Evolutionary conservation across 2,888 invertebrate genomes (phyloP).

Genomic region (Eupithecia centaureata): DNA sequence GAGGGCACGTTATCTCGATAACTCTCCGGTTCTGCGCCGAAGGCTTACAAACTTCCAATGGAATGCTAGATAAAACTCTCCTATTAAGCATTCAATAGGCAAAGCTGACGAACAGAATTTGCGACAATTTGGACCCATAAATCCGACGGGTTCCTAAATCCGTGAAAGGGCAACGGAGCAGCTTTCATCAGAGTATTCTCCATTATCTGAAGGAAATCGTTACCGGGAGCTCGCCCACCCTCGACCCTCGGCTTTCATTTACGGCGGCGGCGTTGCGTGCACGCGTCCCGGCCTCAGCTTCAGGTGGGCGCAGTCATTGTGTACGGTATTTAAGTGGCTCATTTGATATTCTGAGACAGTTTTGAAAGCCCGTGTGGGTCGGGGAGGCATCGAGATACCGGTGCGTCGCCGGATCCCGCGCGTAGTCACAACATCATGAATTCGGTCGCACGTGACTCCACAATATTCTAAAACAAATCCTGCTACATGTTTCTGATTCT

Average conservation of each 20-base stretch:
- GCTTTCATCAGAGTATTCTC: slow-evolving; percentile 82
- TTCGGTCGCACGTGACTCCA: slow-evolving; percentile 57
- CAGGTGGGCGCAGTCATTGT: slow-evolving; percentile 82
- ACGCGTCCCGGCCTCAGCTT: slow-evolving; percentile 79
- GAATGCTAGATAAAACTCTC: slow-evolving; percentile 53
- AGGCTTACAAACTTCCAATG: slow-evolving; percentile 38
- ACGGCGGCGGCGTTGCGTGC: slow-evolving; percentile 78
- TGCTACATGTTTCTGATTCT: not conserved
- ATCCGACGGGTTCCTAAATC: slow-evolving; percentile 75
- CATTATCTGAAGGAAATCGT: slow-evolving; percentile 83
- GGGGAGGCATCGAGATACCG: slow-evolving; percentile 67
- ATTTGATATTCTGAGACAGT: slow-evolving; percentile 83
- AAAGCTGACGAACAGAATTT: slow-evolving; percentile 70
- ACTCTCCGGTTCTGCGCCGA: slow-evolving; percentile 54
- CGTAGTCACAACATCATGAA: slow-evolving; percentile 53
- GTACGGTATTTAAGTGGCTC: slow-evolving; percentile 82
- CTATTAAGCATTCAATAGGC: slow-evolving; percentile 66
- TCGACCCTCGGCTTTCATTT: slow-evolving; percentile 78
- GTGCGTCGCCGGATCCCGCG: slow-evolving; percentile 38
- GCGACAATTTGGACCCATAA: slow-evolving; percentile 69
- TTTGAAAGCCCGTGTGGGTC: slow-evolving; percentile 75
- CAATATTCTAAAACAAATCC: slow-evolving; percentile 18
- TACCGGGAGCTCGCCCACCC: slow-evolving; percentile 78
- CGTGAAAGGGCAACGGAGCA: slow-evolving; percentile 76
- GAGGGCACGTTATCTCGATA: slow-evolving; percentile 65